phyloP scores from a whole-genome alignment of 2,888 invertebrate species.

The Callinectes sapidus region DNA sequence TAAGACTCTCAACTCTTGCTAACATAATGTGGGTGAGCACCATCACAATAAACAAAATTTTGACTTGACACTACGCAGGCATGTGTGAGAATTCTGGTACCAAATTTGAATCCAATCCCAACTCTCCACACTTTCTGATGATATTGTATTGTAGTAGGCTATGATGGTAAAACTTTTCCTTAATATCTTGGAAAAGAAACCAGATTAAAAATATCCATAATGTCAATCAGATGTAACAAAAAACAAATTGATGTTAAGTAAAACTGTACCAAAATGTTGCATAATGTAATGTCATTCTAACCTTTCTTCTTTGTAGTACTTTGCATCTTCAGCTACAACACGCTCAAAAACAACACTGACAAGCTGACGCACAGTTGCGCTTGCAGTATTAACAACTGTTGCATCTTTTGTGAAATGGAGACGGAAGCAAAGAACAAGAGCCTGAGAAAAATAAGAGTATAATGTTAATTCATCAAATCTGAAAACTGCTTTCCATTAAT shows the following conservation, averaged over 20 bases:
- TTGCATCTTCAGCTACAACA: conserved; percentile 83
- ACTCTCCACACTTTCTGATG: too few species aligned
- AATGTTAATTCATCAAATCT: not conserved
- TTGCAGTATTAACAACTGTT: conserved; percentile 97
- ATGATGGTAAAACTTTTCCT: too few species aligned
- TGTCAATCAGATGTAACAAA: too few species aligned
- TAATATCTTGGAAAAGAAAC: too few species aligned
- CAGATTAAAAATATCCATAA: too few species aligned
- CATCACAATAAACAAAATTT: too few species aligned
- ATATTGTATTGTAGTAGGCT: too few species aligned
- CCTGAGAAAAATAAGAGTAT: conserved; percentile 79
- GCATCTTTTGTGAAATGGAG: conserved; percentile 95
- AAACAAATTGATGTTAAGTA: not conserved
- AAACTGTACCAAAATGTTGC: not conserved
- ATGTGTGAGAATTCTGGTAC: too few species aligned
- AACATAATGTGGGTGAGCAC: too few species aligned
- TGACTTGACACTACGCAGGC: too few species aligned
- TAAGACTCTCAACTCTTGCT: too few species aligned
- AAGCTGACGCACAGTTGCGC: conserved; percentile 96
- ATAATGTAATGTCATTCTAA: conserved; percentile 33
- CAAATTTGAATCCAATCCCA: too few species aligned
- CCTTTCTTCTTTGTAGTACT: conserved; percentile 54
- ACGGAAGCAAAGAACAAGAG: conserved; percentile 96
- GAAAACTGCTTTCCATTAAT: not conserved
- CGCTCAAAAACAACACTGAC: conserved; percentile 94